Conservation (phyloP, 2,113 vertebrate species). For the Halichoeres trimaculatus region DNA sequence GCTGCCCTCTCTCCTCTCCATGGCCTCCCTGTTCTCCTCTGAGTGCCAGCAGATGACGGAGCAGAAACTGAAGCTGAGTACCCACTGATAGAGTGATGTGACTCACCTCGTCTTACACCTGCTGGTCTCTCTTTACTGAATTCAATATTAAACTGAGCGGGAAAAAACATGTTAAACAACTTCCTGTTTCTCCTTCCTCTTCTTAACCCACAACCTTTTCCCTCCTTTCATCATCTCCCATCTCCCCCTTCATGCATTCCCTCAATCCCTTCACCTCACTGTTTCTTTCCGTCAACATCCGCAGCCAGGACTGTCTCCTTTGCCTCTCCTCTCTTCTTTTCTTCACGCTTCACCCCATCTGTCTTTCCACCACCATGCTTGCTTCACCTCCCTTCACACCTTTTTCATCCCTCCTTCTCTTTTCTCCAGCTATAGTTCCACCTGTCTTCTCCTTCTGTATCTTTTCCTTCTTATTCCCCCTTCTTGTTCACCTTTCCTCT, state of each 20-base stretch:
- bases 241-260: not conserved
- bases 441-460: not conserved
- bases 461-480: not conserved
- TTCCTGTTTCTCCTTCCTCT: not conserved
- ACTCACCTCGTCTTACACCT: conserved; percentile 20
- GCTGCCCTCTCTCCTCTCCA: not conserved
- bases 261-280: not conserved
- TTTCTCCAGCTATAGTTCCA: not conserved
- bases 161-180: too few relatives aligned
- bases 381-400: conserved; percentile 29
- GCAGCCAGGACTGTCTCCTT: conserved; percentile 1
- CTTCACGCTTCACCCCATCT: conserved; percentile 15
- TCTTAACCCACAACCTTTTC: not conserved
- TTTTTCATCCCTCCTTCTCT: conserved; percentile 24
- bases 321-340: conserved; percentile 13
- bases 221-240: conserved; percentile 4
- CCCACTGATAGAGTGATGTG: conserved; percentile 48
- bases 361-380: not conserved
- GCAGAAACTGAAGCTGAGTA: conserved; percentile 54
- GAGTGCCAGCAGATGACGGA: conserved; percentile 47
- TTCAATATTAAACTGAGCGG: too few relatives aligned
- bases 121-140: not conserved
- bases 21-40: conserved; percentile 9
- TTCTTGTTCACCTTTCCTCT: conserved; percentile 5
- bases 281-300: conserved; percentile 32